Base-by-base conservation (phyloP, 2,888 invertebrate genomes). In the Andrena hattorfiana region DNA sequence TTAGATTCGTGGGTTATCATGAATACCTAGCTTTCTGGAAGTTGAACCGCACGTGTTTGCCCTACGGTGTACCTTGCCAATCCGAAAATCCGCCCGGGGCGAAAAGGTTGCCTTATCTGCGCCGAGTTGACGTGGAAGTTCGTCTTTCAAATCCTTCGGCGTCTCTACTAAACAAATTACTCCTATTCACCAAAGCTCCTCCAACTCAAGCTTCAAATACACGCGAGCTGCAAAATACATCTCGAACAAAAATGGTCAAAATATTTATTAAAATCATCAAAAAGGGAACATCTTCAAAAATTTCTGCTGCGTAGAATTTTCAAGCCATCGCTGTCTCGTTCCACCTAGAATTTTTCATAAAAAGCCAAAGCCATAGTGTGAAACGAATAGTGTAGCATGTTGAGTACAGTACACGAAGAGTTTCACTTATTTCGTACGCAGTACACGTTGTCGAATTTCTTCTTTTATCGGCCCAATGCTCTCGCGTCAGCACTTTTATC, bases 1-100 rank as follows among this genome's bases (percentile, higher is more conserved):
- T 82, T 71, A 82, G 70, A 82, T 76, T 67, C 64, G 60, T 20
- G 54, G 69, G 35, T 71, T 76, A 67, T 71, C 67, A 20, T 67
- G 82, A 81, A 71, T 71, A 42, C 42, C 42, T 42, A 63, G 62
- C 67, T 63, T 71, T 54, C 35, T 59, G 49, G 63, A 82, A 76
- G 81, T 82, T 81, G 32, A 56, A 63, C 74, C 68, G 48, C 64
- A 7, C 32, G 60, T 64, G 28, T 28, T 51, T 23, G 2, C 8
- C 30, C 10, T 0, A 49, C 8, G 30, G 35, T 54, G 32, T 26
- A 0, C 20, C 10, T n/a, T 8, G 16, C n/a, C 60, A 70, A 75
- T 63, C 60, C 48, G 48, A 7, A n/a, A 71, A 75, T 75, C 62
- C 67, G n/a, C 20, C 35, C n/a, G 35, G 26, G 4, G 1, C 20